These are phyloP conservation scores for Sitophilus oryzae DNA, from an alignment of 1,140 invertebrate genomes.

Conservation along the genomic window DNA sequence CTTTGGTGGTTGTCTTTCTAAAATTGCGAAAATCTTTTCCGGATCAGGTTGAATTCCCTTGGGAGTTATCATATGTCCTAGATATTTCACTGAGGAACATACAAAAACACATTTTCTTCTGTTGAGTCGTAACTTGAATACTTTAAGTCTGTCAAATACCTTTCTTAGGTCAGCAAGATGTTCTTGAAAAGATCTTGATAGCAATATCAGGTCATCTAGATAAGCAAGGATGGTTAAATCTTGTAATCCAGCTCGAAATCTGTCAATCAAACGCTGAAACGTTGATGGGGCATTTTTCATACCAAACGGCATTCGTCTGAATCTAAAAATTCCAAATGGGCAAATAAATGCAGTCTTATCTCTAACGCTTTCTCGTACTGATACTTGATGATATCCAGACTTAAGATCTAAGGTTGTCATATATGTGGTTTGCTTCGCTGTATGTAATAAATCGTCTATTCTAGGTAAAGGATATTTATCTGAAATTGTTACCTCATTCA, in stretches of 20 bases:
- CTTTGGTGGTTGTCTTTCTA: conserved; percentile 24
- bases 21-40: conserved; percentile 18
- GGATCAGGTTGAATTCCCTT: conserved; percentile 7
- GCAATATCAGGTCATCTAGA: conserved; percentile 11
- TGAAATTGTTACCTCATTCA: too few relatives aligned
- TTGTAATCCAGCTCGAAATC: conserved; percentile 5
- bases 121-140: neutral
- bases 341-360: too few relatives aligned
- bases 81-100: neutral
- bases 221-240: conserved; percentile 7
- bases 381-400: too few relatives aligned
- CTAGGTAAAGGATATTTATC: too few relatives aligned
- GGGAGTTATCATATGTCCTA: neutral
- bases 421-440: too few relatives aligned
- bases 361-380: too few relatives aligned
- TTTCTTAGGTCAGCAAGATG: neutral
- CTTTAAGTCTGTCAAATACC: neutral
- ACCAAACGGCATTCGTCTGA: too few relatives aligned
- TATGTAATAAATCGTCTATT: too few relatives aligned
- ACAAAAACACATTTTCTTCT: conserved; percentile 6
- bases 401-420: too few relatives aligned
- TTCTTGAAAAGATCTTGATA: neutral
- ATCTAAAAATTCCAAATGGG: too few relatives aligned
- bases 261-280: conserved; percentile 7
- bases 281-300: conserved; percentile 19